Evolutionary conservation across 2,113 vertebrate species (phyloP).

Genomic region (Cisticola juncidis): DNA sequence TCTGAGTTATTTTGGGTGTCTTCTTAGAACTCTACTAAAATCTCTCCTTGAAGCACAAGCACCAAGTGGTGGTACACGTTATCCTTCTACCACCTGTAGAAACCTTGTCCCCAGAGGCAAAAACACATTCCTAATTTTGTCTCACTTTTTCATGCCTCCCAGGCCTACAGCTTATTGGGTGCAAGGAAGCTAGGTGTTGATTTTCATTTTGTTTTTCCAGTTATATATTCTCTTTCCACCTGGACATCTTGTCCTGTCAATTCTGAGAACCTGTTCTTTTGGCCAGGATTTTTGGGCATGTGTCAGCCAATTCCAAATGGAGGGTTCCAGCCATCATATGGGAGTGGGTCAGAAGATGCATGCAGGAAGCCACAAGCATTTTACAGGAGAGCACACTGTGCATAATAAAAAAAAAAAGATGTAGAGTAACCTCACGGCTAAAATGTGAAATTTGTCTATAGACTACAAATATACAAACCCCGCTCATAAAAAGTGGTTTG

Average conservation of each 20-base stretch:
- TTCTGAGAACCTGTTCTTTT: background rate
- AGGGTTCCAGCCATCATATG: background rate
- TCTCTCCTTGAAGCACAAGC: background rate
- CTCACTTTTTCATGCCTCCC: background rate
- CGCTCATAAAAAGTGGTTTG: background rate
- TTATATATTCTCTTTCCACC: background rate
- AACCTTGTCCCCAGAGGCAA: background rate
- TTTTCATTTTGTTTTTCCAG: background rate
- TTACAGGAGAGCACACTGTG: fast-evolving
- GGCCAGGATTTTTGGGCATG: background rate
- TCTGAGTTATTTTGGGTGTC: background rate
- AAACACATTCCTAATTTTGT: background rate
- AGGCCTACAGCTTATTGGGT: background rate
- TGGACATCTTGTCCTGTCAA: background rate
- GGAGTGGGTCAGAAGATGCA: background rate
- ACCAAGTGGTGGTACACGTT: background rate
- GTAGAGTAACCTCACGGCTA: background rate
- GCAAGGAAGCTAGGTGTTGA: background rate
- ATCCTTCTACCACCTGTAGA: background rate
- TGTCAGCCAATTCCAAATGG: background rate
- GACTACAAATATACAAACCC: background rate
- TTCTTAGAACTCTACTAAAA: background rate
- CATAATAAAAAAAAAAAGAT: background rate
- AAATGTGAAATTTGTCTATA: background rate
- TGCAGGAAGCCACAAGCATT: background rate